Conservation (phyloP, 30 jellyfish, hydroid and myxozoan genomes). For the Turritopsis dohrnii region DNA sequence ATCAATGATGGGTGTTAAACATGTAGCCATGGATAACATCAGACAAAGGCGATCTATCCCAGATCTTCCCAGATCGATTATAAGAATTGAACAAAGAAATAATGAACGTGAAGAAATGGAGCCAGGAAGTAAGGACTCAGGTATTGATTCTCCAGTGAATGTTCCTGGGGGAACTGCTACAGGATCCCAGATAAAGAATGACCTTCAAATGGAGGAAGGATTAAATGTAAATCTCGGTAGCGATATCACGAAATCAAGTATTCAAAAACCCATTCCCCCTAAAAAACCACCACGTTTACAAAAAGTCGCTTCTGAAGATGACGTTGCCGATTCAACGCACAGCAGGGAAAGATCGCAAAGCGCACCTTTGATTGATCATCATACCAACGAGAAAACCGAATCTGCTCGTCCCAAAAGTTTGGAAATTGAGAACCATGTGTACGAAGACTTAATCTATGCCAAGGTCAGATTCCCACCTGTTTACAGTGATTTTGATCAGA, state of each 20-base stretch:
- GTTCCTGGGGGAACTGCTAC: not conserved
- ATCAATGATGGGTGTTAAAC: not conserved
- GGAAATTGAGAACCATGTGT: not conserved
- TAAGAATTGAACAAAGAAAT: not conserved
- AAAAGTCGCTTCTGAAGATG: not conserved
- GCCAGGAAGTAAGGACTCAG: conserved; percentile 2
- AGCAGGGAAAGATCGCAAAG: not conserved
- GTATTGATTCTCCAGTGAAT: not conserved
- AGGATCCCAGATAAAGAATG: not conserved
- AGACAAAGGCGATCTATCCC: not conserved
- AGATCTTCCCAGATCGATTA: not conserved
- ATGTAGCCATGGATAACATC: not conserved
- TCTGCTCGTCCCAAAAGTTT: not conserved
- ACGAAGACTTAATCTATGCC: not conserved
- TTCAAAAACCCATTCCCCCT: conserved; percentile 6
- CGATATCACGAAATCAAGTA: not conserved
- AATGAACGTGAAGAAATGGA: not conserved
- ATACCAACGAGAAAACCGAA: no score
- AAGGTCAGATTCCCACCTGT: not conserved
- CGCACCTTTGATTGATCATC: not conserved
- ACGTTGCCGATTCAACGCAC: not conserved
- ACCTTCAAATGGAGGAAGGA: not conserved
- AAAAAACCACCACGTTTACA: not conserved
- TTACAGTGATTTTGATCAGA: not conserved
- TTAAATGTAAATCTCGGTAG: not conserved